Conservation (phyloP, 2,888 invertebrate species). For the Phyllotreta cruciferae region DNA sequence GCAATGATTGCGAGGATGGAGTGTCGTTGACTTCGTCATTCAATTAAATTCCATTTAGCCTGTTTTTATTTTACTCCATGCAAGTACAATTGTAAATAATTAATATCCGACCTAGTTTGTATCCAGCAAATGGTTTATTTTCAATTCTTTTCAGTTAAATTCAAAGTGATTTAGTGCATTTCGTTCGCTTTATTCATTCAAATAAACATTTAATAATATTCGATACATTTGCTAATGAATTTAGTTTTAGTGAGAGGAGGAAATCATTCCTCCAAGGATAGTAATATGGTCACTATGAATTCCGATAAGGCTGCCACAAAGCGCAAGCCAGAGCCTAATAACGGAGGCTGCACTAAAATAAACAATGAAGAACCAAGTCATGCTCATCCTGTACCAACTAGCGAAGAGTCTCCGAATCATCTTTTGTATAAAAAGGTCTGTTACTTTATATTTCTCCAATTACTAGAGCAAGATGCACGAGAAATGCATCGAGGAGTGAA, state of each 20-base stretch:
- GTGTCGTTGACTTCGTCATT: conserved; percentile 9
- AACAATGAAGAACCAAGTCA: conserved; percentile 53
- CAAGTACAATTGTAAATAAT: neutral
- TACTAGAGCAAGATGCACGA: too few relatives aligned
- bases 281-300: conserved; percentile 72
- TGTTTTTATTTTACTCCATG: conserved; percentile 3
- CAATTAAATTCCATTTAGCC: conserved; percentile 4
- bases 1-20: neutral
- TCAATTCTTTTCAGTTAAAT: neutral
- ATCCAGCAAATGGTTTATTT: neutral
- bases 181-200: neutral
- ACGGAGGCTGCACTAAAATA: conserved; percentile 57
- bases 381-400: conserved; percentile 47
- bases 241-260: conserved; percentile 47
- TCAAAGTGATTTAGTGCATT: neutral
- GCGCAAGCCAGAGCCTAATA: conserved; percentile 64
- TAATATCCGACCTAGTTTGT: too few relatives aligned
- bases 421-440: conserved; percentile 83
- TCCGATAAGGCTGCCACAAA: conserved; percentile 69
- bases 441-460: too few relatives aligned
- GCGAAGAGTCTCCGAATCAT: conserved; percentile 86
- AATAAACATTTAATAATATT: neutral
- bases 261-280: conserved; percentile 50
- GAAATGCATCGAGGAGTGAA: too few relatives aligned
- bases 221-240: conserved; percentile 8